A percentile compares a stretch with the other conserved stretches of the same genome.
Conservation (phyloP, 2,113 vertebrate genomes). For the Echinops telfairi region DNA sequence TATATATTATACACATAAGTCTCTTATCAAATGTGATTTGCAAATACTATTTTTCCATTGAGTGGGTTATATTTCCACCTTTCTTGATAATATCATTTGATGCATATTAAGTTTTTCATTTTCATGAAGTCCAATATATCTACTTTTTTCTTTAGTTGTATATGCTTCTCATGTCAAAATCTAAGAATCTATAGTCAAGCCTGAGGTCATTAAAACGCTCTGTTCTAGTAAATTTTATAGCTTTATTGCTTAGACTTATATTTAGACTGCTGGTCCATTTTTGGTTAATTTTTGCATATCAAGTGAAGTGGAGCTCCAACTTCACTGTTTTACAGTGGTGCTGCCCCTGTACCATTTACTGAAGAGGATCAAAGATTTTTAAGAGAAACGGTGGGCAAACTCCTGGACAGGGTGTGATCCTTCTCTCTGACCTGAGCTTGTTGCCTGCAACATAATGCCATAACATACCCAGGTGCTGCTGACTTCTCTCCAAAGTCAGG, state of each 20-base stretch:
- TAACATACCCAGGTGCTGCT: no score
- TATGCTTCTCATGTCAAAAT: no score
- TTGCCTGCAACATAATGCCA: neutral
- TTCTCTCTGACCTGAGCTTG: constrained; percentile 5
- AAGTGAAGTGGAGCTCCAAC: neutral
- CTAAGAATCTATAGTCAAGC: no score
- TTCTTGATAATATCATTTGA: no score
- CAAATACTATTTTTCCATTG: constrained; percentile 16
- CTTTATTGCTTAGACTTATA: no score
- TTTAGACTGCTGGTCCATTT: neutral
- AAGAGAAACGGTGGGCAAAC: neutral
- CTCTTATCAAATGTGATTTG: neutral
- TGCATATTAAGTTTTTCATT: no score
- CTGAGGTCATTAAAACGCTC: no score
- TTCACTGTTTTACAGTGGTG: neutral
- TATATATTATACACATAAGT: neutral
- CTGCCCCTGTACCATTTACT: neutral
- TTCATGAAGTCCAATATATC: no score
- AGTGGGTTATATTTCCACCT: no score
- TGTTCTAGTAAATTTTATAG: no score
- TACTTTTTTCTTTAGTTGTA: no score
- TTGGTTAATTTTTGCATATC: neutral
- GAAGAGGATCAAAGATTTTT: neutral
- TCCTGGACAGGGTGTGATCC: neutral
- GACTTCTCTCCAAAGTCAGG: no score